Percentiles rank a stretch among this genome's conserved stretches.
These are phyloP conservation scores for Nematostella vectensis DNA, from an alignment of 92 coral and sea anemone genomes.

Conservation along the genomic window DNA sequence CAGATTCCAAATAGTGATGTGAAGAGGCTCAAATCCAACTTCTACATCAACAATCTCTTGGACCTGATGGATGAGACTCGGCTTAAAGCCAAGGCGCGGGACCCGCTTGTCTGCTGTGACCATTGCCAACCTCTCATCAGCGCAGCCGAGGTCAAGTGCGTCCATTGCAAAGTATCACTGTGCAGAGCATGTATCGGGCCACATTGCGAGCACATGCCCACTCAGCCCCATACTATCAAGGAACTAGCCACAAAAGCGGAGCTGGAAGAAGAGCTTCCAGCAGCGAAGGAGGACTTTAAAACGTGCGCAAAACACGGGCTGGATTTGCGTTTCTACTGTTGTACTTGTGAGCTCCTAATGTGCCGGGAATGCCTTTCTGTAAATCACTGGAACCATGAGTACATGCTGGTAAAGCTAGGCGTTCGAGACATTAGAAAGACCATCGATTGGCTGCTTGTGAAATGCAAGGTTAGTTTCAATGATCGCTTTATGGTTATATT, in stretches of 20 bases:
- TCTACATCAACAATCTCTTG: conserved; percentile 21
- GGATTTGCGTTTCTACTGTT: conserved; percentile 13
- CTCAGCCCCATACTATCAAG: background rate
- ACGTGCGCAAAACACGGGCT: conserved; percentile 11
- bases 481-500: no score
- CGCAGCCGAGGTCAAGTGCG: no score
- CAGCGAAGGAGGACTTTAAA: background rate
- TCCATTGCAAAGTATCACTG: conserved; percentile 1
- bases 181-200: conserved; percentile 7
- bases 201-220: conserved; percentile 1
- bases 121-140: no score
- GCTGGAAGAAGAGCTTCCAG: background rate
- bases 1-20: conserved; percentile 25
- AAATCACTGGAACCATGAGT: conserved; percentile 9
- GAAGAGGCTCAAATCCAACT: conserved; percentile 15
- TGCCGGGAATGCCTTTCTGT: conserved; percentile 6
- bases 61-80: conserved; percentile 16
- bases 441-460: conserved; percentile 21
- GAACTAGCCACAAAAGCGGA: background rate
- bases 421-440: conserved; percentile 5
- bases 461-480: background rate
- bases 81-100: background rate
- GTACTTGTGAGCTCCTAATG: conserved; percentile 9
- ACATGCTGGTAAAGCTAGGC: conserved; percentile 4
- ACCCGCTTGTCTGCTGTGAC: no score